These are phyloP conservation scores for Anaspis maculata DNA, from an alignment of 2,888 invertebrate genomes.

Conservation along the genomic window DNA sequence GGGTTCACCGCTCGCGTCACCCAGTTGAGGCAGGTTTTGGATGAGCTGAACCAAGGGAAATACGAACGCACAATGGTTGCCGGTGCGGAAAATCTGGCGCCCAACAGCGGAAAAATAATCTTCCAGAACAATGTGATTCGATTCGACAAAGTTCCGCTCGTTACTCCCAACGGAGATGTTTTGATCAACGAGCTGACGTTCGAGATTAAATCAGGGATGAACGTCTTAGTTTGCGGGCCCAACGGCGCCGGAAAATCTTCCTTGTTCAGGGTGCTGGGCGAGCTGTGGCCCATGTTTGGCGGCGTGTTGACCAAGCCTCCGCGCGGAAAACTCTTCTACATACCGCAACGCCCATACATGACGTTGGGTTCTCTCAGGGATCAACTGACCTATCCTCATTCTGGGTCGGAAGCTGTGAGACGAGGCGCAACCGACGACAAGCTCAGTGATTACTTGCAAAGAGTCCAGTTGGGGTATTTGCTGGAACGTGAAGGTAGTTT, in stretches of 20 bases:
- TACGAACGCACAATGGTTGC: constrained; percentile 60
- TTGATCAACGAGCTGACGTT: constrained; percentile 82
- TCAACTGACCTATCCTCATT: constrained; percentile 89
- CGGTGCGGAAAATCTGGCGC: constrained; percentile 41
- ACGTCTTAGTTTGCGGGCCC: constrained; percentile 96
- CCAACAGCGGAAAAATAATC: constrained; percentile 71
- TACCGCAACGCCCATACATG: constrained; percentile 97
- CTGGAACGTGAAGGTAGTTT: constrained; percentile 78
- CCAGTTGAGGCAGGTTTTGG: constrained; percentile 75
- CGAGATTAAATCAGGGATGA: constrained; percentile 83
- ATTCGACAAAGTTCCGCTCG: constrained; percentile 88
- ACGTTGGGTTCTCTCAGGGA: constrained; percentile 90
- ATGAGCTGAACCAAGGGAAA: constrained; percentile 72
- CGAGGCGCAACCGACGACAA: constrained; percentile 72
- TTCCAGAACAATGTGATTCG: constrained; percentile 83
- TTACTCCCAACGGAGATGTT: constrained; percentile 96
- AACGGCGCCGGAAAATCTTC: constrained; percentile 99
- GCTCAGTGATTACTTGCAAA: constrained; percentile 64
- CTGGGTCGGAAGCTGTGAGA: constrained; percentile 72
- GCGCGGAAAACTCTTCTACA: constrained; percentile 90
- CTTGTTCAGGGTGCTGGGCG: constrained; percentile 91
- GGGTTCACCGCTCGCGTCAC: constrained; percentile 93
- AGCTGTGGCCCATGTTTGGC: constrained; percentile 93
- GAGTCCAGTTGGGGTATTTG: constrained; percentile 80
- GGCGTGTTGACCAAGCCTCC: constrained; percentile 93